These are phyloP conservation scores for Macrobrachium rosenbergii DNA, from an alignment of 1,140 invertebrate species.

Conservation along the genomic window DNA sequence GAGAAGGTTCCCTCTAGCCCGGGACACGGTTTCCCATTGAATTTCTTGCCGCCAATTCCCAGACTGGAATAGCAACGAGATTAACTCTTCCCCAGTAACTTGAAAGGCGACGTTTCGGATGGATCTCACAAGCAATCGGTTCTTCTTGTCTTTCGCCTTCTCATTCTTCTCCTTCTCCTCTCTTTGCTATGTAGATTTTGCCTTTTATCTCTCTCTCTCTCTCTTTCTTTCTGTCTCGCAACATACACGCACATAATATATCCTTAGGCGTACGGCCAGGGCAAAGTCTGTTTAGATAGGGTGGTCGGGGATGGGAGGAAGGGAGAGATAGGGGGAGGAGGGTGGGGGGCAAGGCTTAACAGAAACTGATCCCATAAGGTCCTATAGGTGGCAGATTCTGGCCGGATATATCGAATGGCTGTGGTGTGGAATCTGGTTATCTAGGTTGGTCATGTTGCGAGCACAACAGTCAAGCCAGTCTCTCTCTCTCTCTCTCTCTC, in stretches of 20 bases:
- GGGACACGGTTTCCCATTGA: constrained; percentile 35
- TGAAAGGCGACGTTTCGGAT: constrained; percentile 44
- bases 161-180: background rate
- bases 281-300: background rate
- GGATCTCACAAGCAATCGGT: background rate
- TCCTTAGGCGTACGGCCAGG: too few species aligned
- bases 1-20: too few species aligned
- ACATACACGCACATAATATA: too few species aligned
- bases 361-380: too few species aligned
- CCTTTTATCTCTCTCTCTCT: background rate
- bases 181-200: background rate
- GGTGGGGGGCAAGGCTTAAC: too few species aligned
- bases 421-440: background rate
- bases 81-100: constrained; percentile 41
- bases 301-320: too few species aligned
- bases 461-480: background rate
- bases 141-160: background rate
- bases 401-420: too few species aligned
- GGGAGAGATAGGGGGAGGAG: too few species aligned
- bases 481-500: constrained; percentile 19
- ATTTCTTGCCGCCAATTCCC: constrained; percentile 48
- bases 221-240: background rate
- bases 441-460: background rate
- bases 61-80: constrained; percentile 47
- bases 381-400: too few species aligned